Conservation (phyloP, 2,888 invertebrate species). For the Tanytarsus gracilentus region DNA sequence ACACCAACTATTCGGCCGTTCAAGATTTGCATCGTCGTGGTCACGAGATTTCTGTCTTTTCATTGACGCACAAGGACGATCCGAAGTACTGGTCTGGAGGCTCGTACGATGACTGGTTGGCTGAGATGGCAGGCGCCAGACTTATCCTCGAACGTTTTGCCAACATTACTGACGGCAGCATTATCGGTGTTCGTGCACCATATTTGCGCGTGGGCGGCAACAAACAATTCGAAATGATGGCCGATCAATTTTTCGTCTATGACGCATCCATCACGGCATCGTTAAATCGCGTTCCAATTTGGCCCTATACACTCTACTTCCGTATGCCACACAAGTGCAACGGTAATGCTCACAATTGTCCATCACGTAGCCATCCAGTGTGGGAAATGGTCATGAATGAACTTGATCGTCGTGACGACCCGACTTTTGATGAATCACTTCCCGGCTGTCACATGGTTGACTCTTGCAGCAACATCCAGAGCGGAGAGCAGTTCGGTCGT, state of each 20-base stretch:
- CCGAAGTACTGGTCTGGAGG: slow-evolving; percentile 85
- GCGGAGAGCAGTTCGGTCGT: slow-evolving; percentile 81
- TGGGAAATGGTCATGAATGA: slow-evolving; percentile 98
- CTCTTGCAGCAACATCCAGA: slow-evolving; percentile 86
- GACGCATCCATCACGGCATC: slow-evolving; percentile 92
- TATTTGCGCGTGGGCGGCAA: slow-evolving; percentile 87
- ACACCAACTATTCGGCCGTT: slow-evolving; percentile 81
- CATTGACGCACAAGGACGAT: slow-evolving; percentile 85
- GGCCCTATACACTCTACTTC: slow-evolving; percentile 97
- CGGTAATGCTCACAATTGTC: slow-evolving; percentile 89
- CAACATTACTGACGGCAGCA: slow-evolving; percentile 84
- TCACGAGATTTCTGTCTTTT: slow-evolving; percentile 87
- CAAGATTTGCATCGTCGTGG: slow-evolving; percentile 83
- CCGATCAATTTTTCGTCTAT: slow-evolving; percentile 87
- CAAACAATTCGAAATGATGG: slow-evolving; percentile 95
- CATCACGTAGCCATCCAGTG: slow-evolving; percentile 80
- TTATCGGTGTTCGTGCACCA: slow-evolving; percentile 80
- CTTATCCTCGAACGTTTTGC: slow-evolving; percentile 81
- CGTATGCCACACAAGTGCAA: slow-evolving; percentile 93
- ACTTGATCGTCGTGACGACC: slow-evolving; percentile 85
- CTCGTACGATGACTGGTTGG: slow-evolving; percentile 83
- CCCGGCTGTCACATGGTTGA: slow-evolving; percentile 93
- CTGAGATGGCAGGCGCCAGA: slow-evolving; percentile 88
- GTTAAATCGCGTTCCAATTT: slow-evolving; percentile 79
- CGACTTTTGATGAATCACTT: slow-evolving; percentile 84